A percentile compares a stretch with the other conserved stretches of the same genome.
Conservation (phyloP, 2,888 invertebrate species). For the Eubasilissa splendida region DNA sequence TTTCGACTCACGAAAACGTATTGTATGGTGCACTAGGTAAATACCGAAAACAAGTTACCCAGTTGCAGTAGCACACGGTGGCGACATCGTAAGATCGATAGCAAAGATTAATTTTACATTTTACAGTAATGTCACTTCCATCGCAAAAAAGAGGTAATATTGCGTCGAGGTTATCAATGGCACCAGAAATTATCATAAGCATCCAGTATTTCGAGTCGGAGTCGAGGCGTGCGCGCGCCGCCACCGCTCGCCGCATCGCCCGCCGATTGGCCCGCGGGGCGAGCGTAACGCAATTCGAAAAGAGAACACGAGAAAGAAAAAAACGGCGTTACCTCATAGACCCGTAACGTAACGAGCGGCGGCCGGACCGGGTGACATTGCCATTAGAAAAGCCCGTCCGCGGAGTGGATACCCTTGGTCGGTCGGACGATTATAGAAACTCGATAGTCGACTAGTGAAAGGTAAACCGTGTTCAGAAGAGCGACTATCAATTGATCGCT, state of each 20-base stretch:
- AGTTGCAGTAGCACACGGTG: no score
- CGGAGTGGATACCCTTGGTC: constrained; percentile 32
- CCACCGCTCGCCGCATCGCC: not conserved
- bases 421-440: constrained; percentile 18
- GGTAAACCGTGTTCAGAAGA: not conserved
- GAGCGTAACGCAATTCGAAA: constrained; percentile 21
- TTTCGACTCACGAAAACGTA: no score
- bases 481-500: not conserved
- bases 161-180: constrained; percentile 8
- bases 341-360: not conserved
- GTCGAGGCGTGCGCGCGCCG: constrained; percentile 14
- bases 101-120: not conserved
- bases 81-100: no score
- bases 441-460: constrained; percentile 25
- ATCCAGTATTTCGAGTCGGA: constrained; percentile 29
- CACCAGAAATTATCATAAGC: constrained; percentile 28
- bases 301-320: constrained; percentile 17
- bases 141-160: not conserved
- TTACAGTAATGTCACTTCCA: not conserved
- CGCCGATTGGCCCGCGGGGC: constrained; percentile 18
- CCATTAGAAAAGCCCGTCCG: constrained; percentile 28
- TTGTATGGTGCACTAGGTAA: no score
- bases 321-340: constrained; percentile 24
- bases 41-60: no score
- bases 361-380: constrained; percentile 30